Percentiles rank a stretch among this genome's conserved stretches.
phyloP scores from a whole-genome alignment of 2,113 vertebrate genomes.

The Salvator merianae region DNA sequence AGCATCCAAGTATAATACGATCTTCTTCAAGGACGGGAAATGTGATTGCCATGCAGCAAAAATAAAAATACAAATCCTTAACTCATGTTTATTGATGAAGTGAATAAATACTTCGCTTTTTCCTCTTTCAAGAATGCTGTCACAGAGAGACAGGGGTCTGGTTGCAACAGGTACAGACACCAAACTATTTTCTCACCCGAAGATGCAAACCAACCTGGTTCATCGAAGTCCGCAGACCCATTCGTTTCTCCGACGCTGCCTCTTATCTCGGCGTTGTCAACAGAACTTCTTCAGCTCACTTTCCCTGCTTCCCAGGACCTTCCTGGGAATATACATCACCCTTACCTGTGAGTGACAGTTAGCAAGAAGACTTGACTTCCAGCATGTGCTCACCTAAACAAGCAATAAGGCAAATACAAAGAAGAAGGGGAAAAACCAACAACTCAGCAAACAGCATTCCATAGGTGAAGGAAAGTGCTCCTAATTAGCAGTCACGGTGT shows the following conservation, averaged over 20 bases:
- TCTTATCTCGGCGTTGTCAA: neutral
- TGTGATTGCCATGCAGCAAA: too few relatives aligned
- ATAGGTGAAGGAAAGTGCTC: neutral
- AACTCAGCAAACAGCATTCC: constrained; percentile 15
- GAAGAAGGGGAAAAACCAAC: neutral
- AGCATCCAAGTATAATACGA: too few relatives aligned
- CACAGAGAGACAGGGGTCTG: too few relatives aligned
- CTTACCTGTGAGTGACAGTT: neutral
- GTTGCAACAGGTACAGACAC: neutral
- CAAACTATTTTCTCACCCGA: too few relatives aligned
- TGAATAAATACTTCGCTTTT: too few relatives aligned
- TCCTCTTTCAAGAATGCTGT: too few relatives aligned
- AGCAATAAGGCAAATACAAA: constrained; percentile 35
- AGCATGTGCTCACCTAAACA: constrained; percentile 21
- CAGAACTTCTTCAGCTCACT: neutral
- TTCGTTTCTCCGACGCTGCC: neutral
- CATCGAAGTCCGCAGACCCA: neutral
- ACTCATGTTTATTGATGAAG: too few relatives aligned
- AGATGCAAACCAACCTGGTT: neutral
- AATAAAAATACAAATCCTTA: too few relatives aligned
- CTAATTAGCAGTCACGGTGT: constrained; percentile 23
- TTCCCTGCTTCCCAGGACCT: constrained; percentile 10
- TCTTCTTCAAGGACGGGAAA: too few relatives aligned
- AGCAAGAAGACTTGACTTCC: constrained; percentile 1
- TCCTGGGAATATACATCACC: neutral